These are phyloP conservation scores for Struthidea cinerea DNA, from an alignment of 2,113 vertebrate species.

Conservation along the genomic window DNA sequence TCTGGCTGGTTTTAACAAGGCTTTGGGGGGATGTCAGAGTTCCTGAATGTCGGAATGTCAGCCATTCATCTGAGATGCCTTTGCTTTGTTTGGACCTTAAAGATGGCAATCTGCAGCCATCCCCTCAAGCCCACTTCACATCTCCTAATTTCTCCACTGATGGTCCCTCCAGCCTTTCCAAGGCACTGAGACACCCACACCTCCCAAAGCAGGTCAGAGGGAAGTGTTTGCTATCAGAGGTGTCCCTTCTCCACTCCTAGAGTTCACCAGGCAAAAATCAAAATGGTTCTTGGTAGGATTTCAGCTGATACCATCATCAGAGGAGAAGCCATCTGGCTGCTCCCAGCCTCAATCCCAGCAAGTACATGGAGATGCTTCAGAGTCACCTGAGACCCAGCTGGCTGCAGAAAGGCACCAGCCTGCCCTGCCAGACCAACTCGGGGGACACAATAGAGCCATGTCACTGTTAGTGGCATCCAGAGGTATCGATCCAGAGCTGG, in stretches of 20 bases:
- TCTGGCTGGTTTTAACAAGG: neutral
- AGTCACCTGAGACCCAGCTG: neutral
- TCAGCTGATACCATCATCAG: neutral
- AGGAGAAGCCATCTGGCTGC: neutral
- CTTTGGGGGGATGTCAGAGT: neutral
- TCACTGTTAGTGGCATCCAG: neutral
- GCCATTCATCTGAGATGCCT: neutral
- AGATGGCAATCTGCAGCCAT: neutral
- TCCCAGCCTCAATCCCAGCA: neutral
- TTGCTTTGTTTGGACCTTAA: neutral
- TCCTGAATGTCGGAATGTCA: neutral
- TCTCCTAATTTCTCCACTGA: neutral
- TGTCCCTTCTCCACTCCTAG: neutral
- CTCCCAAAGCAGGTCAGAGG: neutral
- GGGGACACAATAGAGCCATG: fast-evolving
- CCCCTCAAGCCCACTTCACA: neutral
- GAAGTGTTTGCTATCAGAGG: neutral
- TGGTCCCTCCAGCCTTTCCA: neutral
- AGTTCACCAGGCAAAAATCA: neutral
- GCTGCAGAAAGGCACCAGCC: neutral
- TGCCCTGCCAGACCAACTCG: neutral
- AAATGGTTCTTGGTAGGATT: neutral
- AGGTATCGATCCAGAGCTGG: fast-evolving
- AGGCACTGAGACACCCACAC: neutral
- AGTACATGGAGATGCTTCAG: neutral